Evolutionary conservation across 2,113 vertebrate genomes (phyloP), one percentile per base, ranked within the genome.

Genomic region (Alces alces): DNA sequence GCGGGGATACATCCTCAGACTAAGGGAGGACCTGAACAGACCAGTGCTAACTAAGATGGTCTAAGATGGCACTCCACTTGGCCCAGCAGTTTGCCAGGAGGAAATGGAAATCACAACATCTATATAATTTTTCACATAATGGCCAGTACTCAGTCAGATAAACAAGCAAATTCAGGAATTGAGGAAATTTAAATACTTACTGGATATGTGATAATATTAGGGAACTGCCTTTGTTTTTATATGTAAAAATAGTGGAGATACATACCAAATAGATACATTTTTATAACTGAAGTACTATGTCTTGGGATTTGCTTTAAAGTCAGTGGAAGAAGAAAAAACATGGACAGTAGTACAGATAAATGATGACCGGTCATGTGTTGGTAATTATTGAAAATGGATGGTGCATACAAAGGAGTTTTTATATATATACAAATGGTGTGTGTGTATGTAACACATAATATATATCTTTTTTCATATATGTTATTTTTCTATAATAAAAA

Each of bases 401-500:
- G 45, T 50, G 15, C 39, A 73, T 9, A 82, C 9, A 54, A 45
- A 11, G 10, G 7, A 23, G 30, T 12, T 79, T 73, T 13, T 55
- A 83, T 9, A 39, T 15, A 55, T 4, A 39, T 4, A 55, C n/a
- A 83, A 55, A 83, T 5, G 6, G 50, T 33, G 2, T 55, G 12
- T 36, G n/a, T 7, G 79, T 23, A 19, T 52, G 78, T 52, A 13
- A n/a, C 47, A 83, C 50, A 83, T 2, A 82, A 7, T 14, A 79
- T 79, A 17, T n/a, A 13, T 91, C 50, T 96, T 66, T 47, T 83
- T 66, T 84, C 10, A 36, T 61, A 50, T 10, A 64, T 91, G 19
- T 52, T 47, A 52, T 54, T 83, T 92, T 83, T 97, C 54, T 70
- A 86, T 89, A 55, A 70, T 60, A 87, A 85, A 64, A 97, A 58